Evolutionary conservation across 2,797 vertebrate genomes (phyloP), one percentile per base, ranked within the genome.

Genomic region (Macrochelys suwanniensis): DNA sequence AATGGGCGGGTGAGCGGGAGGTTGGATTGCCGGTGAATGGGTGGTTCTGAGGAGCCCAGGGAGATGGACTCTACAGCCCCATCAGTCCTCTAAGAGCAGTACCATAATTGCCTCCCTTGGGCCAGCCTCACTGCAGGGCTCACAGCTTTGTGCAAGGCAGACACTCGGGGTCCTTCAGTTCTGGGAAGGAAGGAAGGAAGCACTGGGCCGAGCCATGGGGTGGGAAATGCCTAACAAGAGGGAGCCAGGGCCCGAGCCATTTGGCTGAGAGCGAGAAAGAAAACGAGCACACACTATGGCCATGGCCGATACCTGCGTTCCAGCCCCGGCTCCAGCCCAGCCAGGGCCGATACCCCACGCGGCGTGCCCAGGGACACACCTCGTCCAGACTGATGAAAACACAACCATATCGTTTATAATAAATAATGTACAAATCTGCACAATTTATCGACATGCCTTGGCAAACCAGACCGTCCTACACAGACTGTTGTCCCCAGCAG

Each of bases 401-500:
- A 89, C 17, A 56, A 90, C 19, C 2, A 0, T 95, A 80, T 97
- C 97, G 96, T 97, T 96, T 1, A 1, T 95, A 97, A 95, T 97
- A 97, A 97, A 96, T 97, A 97, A 97, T 68, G 89, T 92, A 95
- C 92, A 96, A 86, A 84, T 47, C 88, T 15, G 21, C 47, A 31
- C 21, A n/a, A 7, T 11, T 26, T 8, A 76, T 11, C 49, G 19
- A 31, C 6, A 12, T 45, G 57, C 51, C 59, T 45, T 11, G 3
- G 45, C 21, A 7, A 68, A 68, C 47, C 33, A 50, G 53, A 45
- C n/a, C 2, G 3, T 37, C 50, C 53, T 1, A 5, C 17, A 45
- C 49, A 25, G 68, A 33, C 51, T 42, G 6, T 17, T 12, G n/a
- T 51, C 21, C 33, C 33, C 1, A 13, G 37, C 11, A 6, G 31